These are phyloP conservation scores for Gnathonemus echidnorhynchus DNA, from an alignment of 2,113 vertebrate genomes.

Conservation along the genomic window DNA sequence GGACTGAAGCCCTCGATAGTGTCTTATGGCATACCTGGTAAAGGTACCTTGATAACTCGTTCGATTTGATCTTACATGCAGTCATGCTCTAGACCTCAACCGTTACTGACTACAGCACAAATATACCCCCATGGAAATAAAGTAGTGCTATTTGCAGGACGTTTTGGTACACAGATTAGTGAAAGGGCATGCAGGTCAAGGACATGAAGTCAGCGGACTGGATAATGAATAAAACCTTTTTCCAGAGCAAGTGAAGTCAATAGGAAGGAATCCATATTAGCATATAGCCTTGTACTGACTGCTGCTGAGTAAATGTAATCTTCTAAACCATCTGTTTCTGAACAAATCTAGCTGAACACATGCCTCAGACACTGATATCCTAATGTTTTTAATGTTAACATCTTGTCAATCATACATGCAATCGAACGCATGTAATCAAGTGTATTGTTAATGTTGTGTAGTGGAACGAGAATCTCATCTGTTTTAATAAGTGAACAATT, in stretches of 20 bases:
- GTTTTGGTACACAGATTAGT: neutral
- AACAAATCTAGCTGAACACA: neutral
- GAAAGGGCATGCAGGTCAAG: neutral
- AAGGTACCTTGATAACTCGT: slow-evolving; percentile 34
- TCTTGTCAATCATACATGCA: neutral
- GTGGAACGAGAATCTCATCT: neutral
- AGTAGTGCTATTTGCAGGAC: neutral
- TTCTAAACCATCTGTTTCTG: neutral
- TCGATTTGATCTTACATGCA: slow-evolving; percentile 23
- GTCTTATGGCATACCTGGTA: neutral
- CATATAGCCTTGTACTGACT: neutral
- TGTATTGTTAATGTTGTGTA: neutral
- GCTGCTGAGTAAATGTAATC: neutral
- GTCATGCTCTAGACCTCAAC: slow-evolving; percentile 20
- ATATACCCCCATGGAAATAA: neutral
- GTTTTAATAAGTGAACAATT: neutral
- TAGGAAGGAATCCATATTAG: neutral
- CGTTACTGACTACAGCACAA: slow-evolving; percentile 31
- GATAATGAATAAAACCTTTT: neutral
- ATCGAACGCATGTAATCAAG: neutral
- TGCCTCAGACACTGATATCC: neutral
- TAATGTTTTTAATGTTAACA: neutral
- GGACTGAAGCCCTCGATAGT: neutral
- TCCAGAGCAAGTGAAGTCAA: neutral
- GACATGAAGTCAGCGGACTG: neutral